Conservation (phyloP, 2,113 vertebrate species). For the Peromyscus leucopus region DNA sequence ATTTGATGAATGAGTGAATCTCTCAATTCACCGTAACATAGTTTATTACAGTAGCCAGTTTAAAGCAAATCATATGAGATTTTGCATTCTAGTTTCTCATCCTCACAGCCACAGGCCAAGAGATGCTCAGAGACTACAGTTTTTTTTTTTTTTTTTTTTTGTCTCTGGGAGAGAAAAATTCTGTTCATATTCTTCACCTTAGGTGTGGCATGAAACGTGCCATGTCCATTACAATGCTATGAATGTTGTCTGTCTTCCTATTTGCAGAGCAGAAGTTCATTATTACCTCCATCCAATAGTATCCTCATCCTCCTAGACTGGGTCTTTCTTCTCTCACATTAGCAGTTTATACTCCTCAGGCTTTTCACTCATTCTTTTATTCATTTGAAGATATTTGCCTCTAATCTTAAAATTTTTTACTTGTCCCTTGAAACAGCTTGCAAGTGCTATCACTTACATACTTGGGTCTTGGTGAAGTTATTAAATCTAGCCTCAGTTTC, state of each 20-base stretch:
- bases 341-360: conserved; percentile 20
- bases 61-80: neutral
- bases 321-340: neutral
- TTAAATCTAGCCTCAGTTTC: conserved; percentile 61
- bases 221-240: neutral
- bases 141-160: neutral
- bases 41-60: neutral
- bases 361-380: neutral
- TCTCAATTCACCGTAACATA: neutral
- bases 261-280: conserved; percentile 47
- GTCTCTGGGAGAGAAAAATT: neutral
- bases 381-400: conserved; percentile 33
- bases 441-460: neutral
- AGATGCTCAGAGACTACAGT: neutral
- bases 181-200: neutral
- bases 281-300: neutral
- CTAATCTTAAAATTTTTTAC: neutral
- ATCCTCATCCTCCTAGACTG: neutral
- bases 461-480: neutral
- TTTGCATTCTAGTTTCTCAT: conserved; percentile 5
- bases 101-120: neutral
- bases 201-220: neutral
- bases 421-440: conserved; percentile 6
- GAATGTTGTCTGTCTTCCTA: neutral
- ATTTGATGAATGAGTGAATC: conserved; percentile 40